These are phyloP conservation scores for Eilema griseolum DNA, from an alignment of 2,888 invertebrate species.

Conservation along the genomic window DNA sequence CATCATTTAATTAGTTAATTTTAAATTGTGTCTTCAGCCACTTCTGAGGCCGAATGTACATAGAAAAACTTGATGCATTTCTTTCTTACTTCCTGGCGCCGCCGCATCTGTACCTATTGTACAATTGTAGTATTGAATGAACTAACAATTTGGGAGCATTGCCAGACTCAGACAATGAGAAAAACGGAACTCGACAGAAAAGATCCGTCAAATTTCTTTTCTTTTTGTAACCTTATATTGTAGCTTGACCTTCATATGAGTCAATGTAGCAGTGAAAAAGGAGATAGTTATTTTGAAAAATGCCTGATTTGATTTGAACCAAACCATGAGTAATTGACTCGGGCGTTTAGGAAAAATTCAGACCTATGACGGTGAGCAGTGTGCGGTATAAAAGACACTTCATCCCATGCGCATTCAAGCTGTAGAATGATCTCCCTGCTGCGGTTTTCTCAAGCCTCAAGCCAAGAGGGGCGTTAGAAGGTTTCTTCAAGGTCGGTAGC, in stretches of 20 bases:
- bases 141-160: constrained; percentile 33
- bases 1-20: too few species aligned
- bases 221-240: background rate
- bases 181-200: constrained; percentile 12
- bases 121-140: constrained; percentile 10
- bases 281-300: background rate
- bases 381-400: too few species aligned
- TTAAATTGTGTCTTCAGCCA: too few species aligned
- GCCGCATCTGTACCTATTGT: background rate
- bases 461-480: too few species aligned
- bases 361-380: too few species aligned
- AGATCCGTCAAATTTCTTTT: constrained; percentile 1
- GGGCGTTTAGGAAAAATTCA: too few species aligned
- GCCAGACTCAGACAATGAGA: constrained; percentile 28
- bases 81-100: background rate
- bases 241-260: background rate
- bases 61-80: background rate
- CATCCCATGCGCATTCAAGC: too few species aligned
- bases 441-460: too few species aligned
- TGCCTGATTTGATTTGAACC: background rate
- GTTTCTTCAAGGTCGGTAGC: too few species aligned
- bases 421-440: too few species aligned
- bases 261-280: background rate
- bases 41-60: background rate
- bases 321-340: background rate